These are phyloP conservation scores for Drosophila borborema DNA, from an alignment of 2,888 invertebrate genomes.

Conservation along the genomic window DNA sequence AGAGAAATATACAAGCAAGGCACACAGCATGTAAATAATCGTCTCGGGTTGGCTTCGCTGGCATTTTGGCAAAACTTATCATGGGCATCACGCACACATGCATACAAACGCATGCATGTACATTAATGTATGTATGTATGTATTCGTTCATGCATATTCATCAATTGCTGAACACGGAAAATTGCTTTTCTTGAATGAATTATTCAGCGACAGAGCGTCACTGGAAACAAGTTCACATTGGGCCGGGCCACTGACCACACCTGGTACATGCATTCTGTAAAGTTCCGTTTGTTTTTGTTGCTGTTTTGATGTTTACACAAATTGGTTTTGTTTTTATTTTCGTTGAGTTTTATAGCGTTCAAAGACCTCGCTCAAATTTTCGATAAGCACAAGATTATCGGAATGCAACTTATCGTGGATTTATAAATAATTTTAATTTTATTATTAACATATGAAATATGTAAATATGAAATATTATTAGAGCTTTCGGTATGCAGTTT, in stretches of 20 bases:
- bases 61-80: slow-evolving; percentile 58
- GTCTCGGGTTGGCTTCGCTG: slow-evolving; percentile 36
- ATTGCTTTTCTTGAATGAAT: slow-evolving; percentile 77
- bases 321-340: slow-evolving; percentile 24
- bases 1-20: slow-evolving; percentile 28
- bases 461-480: slow-evolving; percentile 24
- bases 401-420: slow-evolving; percentile 8
- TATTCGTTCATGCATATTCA: slow-evolving; percentile 68
- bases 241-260: slow-evolving; percentile 74
- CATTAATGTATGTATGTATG: slow-evolving; percentile 3
- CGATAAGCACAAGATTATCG: slow-evolving; percentile 30
- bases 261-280: slow-evolving; percentile 42
- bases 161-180: slow-evolving; percentile 62
- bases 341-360: slow-evolving; percentile 41
- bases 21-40: slow-evolving; percentile 48
- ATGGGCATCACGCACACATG: slow-evolving; percentile 22
- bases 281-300: slow-evolving; percentile 32
- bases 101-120: background rate
- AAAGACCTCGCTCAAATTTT: slow-evolving; percentile 58
- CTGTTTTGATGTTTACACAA: slow-evolving; percentile 14
- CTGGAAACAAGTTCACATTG: slow-evolving; percentile 48
- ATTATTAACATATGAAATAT: slow-evolving; percentile 10
- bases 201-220: slow-evolving; percentile 55
- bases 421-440: background rate
- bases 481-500: slow-evolving; percentile 24